Evolutionary conservation across 2,888 invertebrate genomes (phyloP).

Genomic region (Cabera pusaria): DNA sequence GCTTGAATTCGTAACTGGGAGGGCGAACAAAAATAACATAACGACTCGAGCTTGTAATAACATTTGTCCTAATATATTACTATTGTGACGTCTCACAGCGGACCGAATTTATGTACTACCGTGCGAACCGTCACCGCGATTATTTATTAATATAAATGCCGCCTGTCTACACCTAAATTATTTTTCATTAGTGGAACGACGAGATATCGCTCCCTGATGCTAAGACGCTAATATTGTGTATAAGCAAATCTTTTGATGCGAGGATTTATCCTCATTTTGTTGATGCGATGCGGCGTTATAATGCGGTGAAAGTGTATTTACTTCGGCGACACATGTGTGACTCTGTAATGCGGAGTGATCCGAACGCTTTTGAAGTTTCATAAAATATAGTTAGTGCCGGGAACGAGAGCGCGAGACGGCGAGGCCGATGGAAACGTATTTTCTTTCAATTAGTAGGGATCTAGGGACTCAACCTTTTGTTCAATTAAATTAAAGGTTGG

Average conservation of each 20-base stretch:
- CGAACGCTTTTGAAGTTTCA: constrained; percentile 2
- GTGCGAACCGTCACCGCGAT: constrained; percentile 71
- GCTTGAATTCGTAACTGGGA: constrained; percentile 55
- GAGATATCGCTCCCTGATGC: constrained; percentile 44
- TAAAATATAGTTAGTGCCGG: too few species aligned
- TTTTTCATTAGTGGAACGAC: constrained; percentile 66
- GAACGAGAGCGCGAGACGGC: neutral
- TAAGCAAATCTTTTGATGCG: constrained; percentile 59
- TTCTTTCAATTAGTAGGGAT: constrained; percentile 3
- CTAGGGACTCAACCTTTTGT: too few species aligned
- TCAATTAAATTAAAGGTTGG: too few species aligned
- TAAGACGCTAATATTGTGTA: constrained; percentile 54
- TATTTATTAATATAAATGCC: constrained; percentile 77
- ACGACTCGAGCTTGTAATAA: constrained; percentile 78
- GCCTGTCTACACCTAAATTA: constrained; percentile 66
- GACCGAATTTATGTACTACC: constrained; percentile 70
- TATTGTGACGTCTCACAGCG: constrained; percentile 74
- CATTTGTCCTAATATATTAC: constrained; percentile 81
- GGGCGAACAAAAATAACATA: constrained; percentile 76
- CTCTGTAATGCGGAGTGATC: constrained; percentile 6
- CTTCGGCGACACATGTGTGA: constrained; percentile 17
- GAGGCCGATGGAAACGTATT: constrained; percentile 4
- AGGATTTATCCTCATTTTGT: constrained; percentile 45
- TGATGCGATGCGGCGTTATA: constrained; percentile 35
- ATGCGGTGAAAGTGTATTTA: constrained; percentile 18